Evolutionary conservation across 2,888 invertebrate species (phyloP).

Genomic region (Drosophila pegasa): DNA sequence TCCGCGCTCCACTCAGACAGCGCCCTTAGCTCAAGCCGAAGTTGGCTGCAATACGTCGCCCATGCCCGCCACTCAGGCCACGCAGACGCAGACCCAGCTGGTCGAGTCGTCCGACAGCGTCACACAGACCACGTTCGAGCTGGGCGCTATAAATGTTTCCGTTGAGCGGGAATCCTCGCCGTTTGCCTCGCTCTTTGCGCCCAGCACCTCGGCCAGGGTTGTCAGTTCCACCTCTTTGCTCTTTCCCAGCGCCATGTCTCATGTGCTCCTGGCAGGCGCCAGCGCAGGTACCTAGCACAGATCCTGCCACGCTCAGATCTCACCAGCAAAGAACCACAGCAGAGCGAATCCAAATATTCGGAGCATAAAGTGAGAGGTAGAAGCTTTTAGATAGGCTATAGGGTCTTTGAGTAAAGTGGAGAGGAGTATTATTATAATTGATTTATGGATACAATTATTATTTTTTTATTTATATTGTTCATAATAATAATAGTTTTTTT

Average conservation of each 20-base stretch:
- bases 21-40: conserved; percentile 34
- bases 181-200: conserved; percentile 66
- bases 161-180: conserved; percentile 70
- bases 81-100: conserved; percentile 32
- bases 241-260: conserved; percentile 79
- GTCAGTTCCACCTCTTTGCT: conserved; percentile 65
- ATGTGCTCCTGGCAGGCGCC: conserved; percentile 71
- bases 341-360: background rate
- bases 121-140: conserved; percentile 49
- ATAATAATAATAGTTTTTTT: background rate
- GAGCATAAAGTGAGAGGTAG: too few species aligned
- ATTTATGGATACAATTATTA: too few species aligned
- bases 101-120: conserved; percentile 1
- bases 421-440: background rate
- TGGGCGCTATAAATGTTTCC: conserved; percentile 33
- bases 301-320: background rate
- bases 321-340: conserved; percentile 24
- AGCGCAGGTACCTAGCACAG: conserved; percentile 67
- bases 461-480: background rate
- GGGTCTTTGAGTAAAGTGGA: background rate
- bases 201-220: conserved; percentile 46
- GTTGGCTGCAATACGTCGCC: conserved; percentile 41
- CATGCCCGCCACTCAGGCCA: background rate
- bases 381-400: background rate
- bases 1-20: conserved; percentile 82